These are phyloP conservation scores for Scrobipalpa costella DNA, from an alignment of 2,888 invertebrate species.

Conservation along the genomic window DNA sequence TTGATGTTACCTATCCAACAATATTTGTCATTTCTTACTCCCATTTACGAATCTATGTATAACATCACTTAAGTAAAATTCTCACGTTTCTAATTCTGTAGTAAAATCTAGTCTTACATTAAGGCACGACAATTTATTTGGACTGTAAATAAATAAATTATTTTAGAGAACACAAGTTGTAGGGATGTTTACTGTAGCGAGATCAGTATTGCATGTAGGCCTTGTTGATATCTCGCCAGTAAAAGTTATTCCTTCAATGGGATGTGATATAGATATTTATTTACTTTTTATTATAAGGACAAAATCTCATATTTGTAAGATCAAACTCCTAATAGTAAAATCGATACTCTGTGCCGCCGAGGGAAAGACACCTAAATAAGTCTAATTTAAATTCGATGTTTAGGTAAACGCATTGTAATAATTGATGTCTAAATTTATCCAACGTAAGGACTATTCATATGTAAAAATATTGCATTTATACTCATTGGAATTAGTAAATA, in stretches of 20 bases:
- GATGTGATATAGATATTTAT: conserved; percentile 76
- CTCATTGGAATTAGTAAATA: conserved; percentile 25
- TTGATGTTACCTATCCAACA: conserved; percentile 52
- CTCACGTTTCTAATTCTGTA: conserved; percentile 68
- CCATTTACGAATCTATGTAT: conserved; percentile 40
- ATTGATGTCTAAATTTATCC: conserved; percentile 64
- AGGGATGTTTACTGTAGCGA: conserved; percentile 60
- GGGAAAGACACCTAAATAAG: conserved; percentile 57
- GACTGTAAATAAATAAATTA: conserved; percentile 72
- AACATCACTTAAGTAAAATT: conserved; percentile 53
- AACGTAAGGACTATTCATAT: conserved; percentile 32
- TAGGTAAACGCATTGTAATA: conserved; percentile 54
- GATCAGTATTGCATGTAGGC: conserved; percentile 33
- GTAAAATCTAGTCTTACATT: conserved; percentile 80
- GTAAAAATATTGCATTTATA: conserved; percentile 19
- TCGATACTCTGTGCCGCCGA: conserved; percentile 46
- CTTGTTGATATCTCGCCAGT: conserved; percentile 50
- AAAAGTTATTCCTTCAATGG: conserved; percentile 63
- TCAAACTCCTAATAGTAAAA: conserved; percentile 49
- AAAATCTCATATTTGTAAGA: conserved; percentile 66
- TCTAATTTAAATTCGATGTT: conserved; percentile 47
- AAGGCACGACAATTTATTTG: conserved; percentile 72
- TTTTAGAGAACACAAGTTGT: conserved; percentile 63
- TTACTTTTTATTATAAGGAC: conserved; percentile 61
- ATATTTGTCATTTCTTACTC: conserved; percentile 43